Percentiles rank a stretch among this genome's conserved stretches.
Conservation (phyloP, 2,888 invertebrate genomes). For the Diabrotica balteata region DNA sequence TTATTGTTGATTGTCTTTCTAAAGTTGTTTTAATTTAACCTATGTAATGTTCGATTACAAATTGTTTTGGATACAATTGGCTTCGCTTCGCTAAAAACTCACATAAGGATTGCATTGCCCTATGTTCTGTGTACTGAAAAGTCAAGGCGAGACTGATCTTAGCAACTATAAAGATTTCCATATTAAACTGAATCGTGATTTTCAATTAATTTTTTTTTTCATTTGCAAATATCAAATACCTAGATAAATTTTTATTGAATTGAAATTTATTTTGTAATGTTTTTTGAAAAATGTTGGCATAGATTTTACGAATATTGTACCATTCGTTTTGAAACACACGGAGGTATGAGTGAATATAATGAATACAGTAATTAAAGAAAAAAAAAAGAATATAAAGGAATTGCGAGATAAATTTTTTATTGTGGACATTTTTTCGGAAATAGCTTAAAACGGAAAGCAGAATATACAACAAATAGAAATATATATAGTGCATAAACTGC, state of each 20-base stretch:
- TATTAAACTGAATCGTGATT: no score
- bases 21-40: no score
- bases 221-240: no score
- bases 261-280: background rate
- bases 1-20: no score
- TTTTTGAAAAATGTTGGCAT: background rate
- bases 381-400: slow-evolving; percentile 44
- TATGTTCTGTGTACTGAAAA: no score
- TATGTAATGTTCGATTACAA: no score
- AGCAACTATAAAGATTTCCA: no score
- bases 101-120: no score
- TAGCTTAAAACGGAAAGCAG: slow-evolving; percentile 8
- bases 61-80: no score
- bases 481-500: slow-evolving; percentile 8
- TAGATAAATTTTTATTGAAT: background rate
- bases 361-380: slow-evolving; percentile 13
- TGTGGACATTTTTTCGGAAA: slow-evolving; percentile 16
- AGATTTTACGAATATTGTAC: slow-evolving; percentile 2
- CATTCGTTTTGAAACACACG: background rate
- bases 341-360: slow-evolving; percentile 10
- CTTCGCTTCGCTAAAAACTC: no score
- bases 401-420: slow-evolving; percentile 48
- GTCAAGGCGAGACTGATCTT: no score
- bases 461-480: slow-evolving; percentile 7
- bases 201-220: no score